Percentiles rank a stretch among this genome's conserved stretches.
Evolutionary conservation across 2,797 vertebrate genomes (phyloP).

Genomic region (Schizothorax lantsangensis): DNA sequence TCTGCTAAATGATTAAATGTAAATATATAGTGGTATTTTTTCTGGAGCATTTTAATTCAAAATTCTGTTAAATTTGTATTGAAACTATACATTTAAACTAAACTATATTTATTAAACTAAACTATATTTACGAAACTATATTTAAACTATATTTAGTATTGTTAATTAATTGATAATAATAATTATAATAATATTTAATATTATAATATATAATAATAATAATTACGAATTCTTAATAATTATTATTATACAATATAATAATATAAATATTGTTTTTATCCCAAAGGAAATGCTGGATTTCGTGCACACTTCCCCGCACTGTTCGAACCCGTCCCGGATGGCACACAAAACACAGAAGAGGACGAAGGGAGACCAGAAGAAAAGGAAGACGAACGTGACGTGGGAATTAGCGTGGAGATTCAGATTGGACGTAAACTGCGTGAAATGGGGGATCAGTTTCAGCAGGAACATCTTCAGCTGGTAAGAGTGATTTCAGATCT

Average conservation of each 20-base stretch:
- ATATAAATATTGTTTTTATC: conserved; percentile 45
- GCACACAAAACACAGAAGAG: conserved; percentile 62
- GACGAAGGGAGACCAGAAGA: conserved; percentile 39
- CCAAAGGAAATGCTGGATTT: conserved; percentile 76
- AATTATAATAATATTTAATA: background rate
- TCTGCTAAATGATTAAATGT: too few relatives aligned
- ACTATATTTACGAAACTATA: too few relatives aligned
- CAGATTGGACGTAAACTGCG: conserved; percentile 83
- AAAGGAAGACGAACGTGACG: conserved; percentile 69
- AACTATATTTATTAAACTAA: too few relatives aligned
- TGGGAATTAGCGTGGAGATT: conserved; percentile 72
- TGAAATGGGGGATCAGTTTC: conserved; percentile 83
- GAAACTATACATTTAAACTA: too few relatives aligned
- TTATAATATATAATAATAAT: background rate
- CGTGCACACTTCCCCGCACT: conserved; percentile 73
- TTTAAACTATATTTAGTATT: too few relatives aligned
- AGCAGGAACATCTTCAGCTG: conserved; percentile 80
- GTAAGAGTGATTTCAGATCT: conserved; percentile 67
- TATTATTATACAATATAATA: background rate
- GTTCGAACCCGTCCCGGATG: conserved; percentile 68
- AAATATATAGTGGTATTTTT: too few relatives aligned
- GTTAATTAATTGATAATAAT: background rate
- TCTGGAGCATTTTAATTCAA: too few relatives aligned
- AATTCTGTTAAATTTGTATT: too few relatives aligned
- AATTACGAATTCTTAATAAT: too few relatives aligned